A percentile compares a stretch with the other conserved stretches of the same genome.
These are phyloP conservation scores for Phthorimaea operculella DNA, from an alignment of 1,140 invertebrate species.

Conservation along the genomic window DNA sequence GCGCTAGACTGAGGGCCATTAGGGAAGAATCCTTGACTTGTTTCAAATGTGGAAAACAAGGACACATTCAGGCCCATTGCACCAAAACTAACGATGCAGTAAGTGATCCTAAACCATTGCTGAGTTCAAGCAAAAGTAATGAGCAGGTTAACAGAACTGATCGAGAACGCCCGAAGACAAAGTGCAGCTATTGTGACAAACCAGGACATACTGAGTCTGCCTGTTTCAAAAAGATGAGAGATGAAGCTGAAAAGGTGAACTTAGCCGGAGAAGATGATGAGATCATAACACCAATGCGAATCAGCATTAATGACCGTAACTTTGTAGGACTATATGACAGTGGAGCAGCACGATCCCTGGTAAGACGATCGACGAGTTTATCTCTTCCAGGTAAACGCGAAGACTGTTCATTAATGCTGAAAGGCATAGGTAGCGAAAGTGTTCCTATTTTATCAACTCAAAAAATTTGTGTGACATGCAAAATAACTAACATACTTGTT, in stretches of 20 bases:
- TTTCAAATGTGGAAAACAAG: slow-evolving; percentile 8
- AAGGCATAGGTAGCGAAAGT: neutral
- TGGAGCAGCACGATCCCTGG: slow-evolving; percentile 8
- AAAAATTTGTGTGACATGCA: neutral
- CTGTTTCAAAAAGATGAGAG: slow-evolving; percentile 2
- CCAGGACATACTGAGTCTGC: slow-evolving; percentile 1
- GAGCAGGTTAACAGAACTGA: neutral
- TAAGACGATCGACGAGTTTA: neutral
- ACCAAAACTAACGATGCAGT: neutral
- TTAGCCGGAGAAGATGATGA: neutral
- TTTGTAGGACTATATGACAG: slow-evolving; percentile 7
- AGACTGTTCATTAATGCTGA: slow-evolving; percentile 1
- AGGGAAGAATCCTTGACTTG: slow-evolving; percentile 3
- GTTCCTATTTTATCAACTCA: slow-evolving; percentile 4
- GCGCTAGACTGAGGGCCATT: neutral
- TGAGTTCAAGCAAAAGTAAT: neutral
- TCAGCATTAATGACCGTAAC: neutral
- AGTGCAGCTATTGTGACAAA: slow-evolving; percentile 8
- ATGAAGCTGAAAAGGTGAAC: slow-evolving; percentile 4
- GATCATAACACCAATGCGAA: slow-evolving; percentile 5
- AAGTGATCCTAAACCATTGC: slow-evolving; percentile 4
- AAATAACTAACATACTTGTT: slow-evolving; percentile 5
- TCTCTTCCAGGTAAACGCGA: slow-evolving; percentile 9
- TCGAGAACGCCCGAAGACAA: no score
- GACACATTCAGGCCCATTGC: slow-evolving; percentile 10